Conservation (phyloP, 2,113 vertebrate species). For the Caranx ignobilis region DNA sequence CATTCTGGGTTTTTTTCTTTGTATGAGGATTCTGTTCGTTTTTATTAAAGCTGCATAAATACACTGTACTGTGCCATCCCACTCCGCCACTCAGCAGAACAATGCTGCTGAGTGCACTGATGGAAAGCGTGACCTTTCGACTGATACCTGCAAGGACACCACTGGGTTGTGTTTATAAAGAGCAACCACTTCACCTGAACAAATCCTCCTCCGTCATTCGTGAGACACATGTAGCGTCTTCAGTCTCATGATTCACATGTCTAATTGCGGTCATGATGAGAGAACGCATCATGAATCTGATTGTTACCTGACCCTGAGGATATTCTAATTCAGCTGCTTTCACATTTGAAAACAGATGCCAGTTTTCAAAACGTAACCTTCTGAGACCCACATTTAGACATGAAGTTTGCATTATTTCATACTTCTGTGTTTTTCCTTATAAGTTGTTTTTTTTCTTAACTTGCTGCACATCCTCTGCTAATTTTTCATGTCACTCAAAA, state of each 20-base stretch:
- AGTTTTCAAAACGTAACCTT: neutral
- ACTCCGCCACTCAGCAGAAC: slow-evolving; percentile 11
- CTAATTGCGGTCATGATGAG: slow-evolving; percentile 9
- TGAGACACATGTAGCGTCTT: slow-evolving; percentile 3
- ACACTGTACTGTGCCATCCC: slow-evolving; percentile 20
- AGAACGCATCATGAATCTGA: slow-evolving; percentile 1
- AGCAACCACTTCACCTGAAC: slow-evolving; percentile 22
- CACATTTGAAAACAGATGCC: neutral
- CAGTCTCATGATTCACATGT: slow-evolving; percentile 20
- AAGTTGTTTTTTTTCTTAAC: too few species aligned
- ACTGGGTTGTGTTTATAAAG: slow-evolving; percentile 32
- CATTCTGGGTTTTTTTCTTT: slow-evolving; percentile 4
- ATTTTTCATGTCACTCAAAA: too few species aligned
- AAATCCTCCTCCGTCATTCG: slow-evolving; percentile 8
- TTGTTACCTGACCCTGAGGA: slow-evolving; percentile 14
- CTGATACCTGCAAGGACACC: slow-evolving; percentile 40
- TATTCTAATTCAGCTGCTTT: neutral
- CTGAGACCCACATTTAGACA: too few species aligned
- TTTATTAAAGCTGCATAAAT: slow-evolving; percentile 55
- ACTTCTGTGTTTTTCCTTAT: too few species aligned
- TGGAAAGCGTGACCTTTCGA: slow-evolving; percentile 21
- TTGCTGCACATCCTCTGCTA: too few species aligned
- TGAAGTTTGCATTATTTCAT: too few species aligned
- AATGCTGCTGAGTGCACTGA: slow-evolving; percentile 26
- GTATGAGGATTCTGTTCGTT: slow-evolving; percentile 43